Percentiles rank a stretch among this genome's conserved stretches.
Evolutionary conservation across 2,113 vertebrate species (phyloP).

Genomic region (Thalassoma bifasciatum): DNA sequence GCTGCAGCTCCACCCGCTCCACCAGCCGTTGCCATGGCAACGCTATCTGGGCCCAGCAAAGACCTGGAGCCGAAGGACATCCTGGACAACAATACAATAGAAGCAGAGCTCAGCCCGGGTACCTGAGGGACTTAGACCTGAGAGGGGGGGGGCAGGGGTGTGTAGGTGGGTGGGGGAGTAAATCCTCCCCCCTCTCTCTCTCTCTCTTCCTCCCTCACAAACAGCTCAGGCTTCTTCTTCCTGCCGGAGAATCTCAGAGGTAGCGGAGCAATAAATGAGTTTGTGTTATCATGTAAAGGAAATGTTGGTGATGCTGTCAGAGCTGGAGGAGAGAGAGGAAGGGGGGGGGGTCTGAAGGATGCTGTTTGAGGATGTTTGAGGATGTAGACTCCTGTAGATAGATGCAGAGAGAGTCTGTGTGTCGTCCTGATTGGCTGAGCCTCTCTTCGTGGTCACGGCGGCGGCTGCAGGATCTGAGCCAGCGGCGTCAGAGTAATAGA

Average conservation of each 20-base stretch:
- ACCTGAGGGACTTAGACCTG: constrained; percentile 81
- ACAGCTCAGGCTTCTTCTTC: constrained; percentile 57
- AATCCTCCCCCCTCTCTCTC: constrained; percentile 66
- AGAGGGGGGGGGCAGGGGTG: constrained; percentile 59
- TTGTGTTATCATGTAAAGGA: constrained; percentile 17
- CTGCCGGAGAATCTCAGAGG: constrained; percentile 42
- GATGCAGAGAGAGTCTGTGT: not conserved
- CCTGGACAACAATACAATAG: constrained; percentile 84
- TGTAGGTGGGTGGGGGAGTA: constrained; percentile 46
- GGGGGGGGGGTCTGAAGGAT: too few relatives aligned
- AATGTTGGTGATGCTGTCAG: not conserved
- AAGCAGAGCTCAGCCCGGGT: constrained; percentile 76
- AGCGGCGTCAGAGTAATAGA: constrained; percentile 71
- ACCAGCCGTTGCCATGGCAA: constrained; percentile 82
- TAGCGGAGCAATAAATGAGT: constrained; percentile 39
- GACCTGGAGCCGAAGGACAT: constrained; percentile 85
- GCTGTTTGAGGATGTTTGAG: too few relatives aligned
- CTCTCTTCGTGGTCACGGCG: constrained; percentile 22
- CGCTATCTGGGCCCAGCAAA: constrained; percentile 83
- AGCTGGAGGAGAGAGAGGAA: too few relatives aligned
- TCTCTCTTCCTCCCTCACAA: constrained; percentile 61
- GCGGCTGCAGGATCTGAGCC: constrained; percentile 40
- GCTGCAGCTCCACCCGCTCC: constrained; percentile 79
- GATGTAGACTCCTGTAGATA: too few relatives aligned
- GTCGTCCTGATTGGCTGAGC: constrained; percentile 8